Evolutionary conservation across 2,113 vertebrate genomes (phyloP).

Genomic region (Actinemys pallida): DNA sequence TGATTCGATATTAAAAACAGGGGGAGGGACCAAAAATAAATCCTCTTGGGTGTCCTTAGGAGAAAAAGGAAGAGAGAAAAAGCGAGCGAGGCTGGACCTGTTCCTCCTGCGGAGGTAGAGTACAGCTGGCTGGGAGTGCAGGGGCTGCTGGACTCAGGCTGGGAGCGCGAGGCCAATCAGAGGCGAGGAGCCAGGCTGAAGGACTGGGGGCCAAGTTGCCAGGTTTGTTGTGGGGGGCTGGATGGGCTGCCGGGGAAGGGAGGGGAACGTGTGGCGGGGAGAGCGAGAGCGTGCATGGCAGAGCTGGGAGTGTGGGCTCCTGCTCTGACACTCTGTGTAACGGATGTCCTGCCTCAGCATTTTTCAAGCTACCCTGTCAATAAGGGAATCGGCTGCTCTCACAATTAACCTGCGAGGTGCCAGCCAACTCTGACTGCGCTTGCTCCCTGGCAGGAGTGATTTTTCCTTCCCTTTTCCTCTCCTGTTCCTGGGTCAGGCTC

Average conservation of each 20-base stretch:
- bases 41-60: background rate
- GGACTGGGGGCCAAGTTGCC: background rate
- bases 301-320: conserved; percentile 16
- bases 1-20: background rate
- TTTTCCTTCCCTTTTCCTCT: background rate
- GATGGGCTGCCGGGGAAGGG: background rate
- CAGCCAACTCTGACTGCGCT: background rate
- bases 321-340: background rate
- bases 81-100: background rate
- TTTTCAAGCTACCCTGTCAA: conserved; percentile 49
- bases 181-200: background rate
- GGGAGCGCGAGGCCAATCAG: background rate
- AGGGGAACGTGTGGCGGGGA: background rate
- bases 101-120: background rate
- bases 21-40: background rate
- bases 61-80: background rate
- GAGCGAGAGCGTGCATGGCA: background rate
- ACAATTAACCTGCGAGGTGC: conserved; percentile 47
- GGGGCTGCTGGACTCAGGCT: background rate
- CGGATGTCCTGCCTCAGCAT: conserved; percentile 50
- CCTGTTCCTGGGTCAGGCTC: background rate
- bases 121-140: background rate
- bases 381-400: conserved; percentile 23
- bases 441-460: fast-evolving
- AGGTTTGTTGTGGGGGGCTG: background rate